Evolutionary conservation across 1,140 invertebrate genomes (phyloP), one percentile per base, ranked within the genome.

Genomic region (Scaptomyza montana): DNA sequence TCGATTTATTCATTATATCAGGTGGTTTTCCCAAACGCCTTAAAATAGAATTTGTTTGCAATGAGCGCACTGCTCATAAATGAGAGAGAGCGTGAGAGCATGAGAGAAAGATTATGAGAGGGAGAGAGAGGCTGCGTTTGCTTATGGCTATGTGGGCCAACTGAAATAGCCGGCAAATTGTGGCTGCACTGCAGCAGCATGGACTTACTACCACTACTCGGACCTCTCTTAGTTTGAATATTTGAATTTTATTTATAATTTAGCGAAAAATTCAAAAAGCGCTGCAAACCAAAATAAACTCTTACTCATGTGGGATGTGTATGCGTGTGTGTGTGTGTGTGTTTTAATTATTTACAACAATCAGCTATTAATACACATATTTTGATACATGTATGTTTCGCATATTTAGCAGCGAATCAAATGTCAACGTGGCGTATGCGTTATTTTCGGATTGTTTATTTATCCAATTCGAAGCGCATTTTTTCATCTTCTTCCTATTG

Each of bases 11-110:
- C 65, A 62, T 84, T 36, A 84, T 89, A 89, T 89, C 84, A 89
- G 84, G 84, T 89, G 84, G 84, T 89, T 89, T 77, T 89, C 84
- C 84, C 79, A 84, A 89, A 80, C 59, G 74, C 73, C 84, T 89
- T 80, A 74, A 89, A 84, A 84, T 89, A 89, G 79, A 53, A 12
- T 67, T 73, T 84, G 77, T 89, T 89, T 89, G 80, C 77, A 80
- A 77, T 87, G 76, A 79, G 78, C 67, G 39, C 67, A 46, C 6
- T 6, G 60, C 16, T 49, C 53, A 28, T 43, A 25, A 28, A 10
- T 28, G 57, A 43, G 57, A 62, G 25, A 49, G 19, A 49, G 19
- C 7, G 19, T 41, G 30, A 16, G 19, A 30, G 45, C 9, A 49
- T 36, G 30, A 13, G 25, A 55, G 46, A 8, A 16, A 16, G 16